Conservation (phyloP, 2,888 invertebrate genomes). For the Zelleria hepariella region DNA sequence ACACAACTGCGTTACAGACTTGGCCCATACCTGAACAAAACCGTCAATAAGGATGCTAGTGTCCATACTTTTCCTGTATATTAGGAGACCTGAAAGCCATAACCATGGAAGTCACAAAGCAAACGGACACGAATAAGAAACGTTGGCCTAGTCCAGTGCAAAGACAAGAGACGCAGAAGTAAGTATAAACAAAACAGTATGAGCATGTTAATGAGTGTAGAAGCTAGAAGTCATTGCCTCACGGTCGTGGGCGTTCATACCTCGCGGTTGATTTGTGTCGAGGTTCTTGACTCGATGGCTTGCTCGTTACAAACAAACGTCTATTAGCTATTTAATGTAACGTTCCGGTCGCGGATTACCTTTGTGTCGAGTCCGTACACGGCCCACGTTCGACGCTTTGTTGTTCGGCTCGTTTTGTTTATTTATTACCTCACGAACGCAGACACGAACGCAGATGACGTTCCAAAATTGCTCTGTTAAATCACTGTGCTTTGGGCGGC, state of each 20-base stretch:
- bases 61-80: too few species aligned
- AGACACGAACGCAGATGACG: neutral
- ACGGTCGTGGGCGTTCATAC: slow-evolving; percentile 53
- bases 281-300: slow-evolving; percentile 47
- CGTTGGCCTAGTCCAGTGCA: too few species aligned
- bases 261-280: slow-evolving; percentile 59
- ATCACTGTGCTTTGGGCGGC: neutral
- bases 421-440: neutral
- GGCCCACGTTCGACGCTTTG: slow-evolving; percentile 17
- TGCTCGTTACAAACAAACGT: neutral
- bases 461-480: neutral
- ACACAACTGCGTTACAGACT: too few species aligned
- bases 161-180: too few species aligned
- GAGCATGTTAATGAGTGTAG: slow-evolving; percentile 33
- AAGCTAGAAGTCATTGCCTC: slow-evolving; percentile 53
- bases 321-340: slow-evolving; percentile 2
- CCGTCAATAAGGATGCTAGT: too few species aligned
- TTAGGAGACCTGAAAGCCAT: too few species aligned
- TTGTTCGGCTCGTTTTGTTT: neutral
- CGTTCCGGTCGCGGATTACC: neutral
- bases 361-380: slow-evolving; percentile 12
- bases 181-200: neutral
- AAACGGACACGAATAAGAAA: too few species aligned
- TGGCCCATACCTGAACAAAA: too few species aligned
- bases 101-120: too few species aligned